Percentiles rank a stretch among this genome's conserved stretches.
These are phyloP conservation scores for Stegostoma tigrinum DNA, from an alignment of 2,113 vertebrate genomes.

Conservation along the genomic window DNA sequence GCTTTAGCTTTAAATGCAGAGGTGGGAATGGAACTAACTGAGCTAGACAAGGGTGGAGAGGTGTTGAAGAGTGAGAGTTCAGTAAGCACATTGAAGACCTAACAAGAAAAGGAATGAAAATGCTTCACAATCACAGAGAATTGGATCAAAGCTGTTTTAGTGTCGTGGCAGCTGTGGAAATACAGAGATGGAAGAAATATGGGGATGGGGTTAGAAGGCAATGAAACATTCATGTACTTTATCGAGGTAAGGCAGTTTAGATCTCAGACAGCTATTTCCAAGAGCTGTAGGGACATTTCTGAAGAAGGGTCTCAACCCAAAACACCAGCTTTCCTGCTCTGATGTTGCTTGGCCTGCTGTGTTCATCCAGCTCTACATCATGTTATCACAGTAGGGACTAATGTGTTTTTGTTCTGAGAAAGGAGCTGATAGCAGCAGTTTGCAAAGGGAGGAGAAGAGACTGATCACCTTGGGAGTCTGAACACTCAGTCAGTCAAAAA, in stretches of 20 bases:
- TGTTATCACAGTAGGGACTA: neutral
- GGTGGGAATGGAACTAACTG: neutral
- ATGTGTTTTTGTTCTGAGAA: neutral
- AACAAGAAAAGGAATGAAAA: neutral
- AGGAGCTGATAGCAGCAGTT: neutral
- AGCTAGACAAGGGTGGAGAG: neutral
- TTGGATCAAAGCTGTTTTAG: neutral
- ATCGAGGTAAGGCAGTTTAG: neutral
- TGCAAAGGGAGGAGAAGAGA: neutral
- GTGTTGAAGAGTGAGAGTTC: neutral
- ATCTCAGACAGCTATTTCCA: neutral
- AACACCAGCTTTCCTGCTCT: no score
- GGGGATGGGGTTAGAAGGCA: neutral
- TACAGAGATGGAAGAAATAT: neutral
- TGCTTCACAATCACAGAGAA: neutral
- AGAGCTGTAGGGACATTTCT: neutral
- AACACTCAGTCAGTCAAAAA: neutral
- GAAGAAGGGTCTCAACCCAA: no score
- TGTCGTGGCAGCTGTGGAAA: neutral
- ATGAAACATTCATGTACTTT: neutral
- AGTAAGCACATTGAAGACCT: neutral
- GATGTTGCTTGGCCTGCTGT: no score
- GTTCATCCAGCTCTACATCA: no score
- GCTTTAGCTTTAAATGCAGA: neutral
- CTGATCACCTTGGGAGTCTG: neutral